Percentiles rank a stretch among this genome's conserved stretches.
These are phyloP conservation scores for Gymnoscopelus microlampas DNA, from an alignment of 2,797 vertebrate species.

Conservation along the genomic window DNA sequence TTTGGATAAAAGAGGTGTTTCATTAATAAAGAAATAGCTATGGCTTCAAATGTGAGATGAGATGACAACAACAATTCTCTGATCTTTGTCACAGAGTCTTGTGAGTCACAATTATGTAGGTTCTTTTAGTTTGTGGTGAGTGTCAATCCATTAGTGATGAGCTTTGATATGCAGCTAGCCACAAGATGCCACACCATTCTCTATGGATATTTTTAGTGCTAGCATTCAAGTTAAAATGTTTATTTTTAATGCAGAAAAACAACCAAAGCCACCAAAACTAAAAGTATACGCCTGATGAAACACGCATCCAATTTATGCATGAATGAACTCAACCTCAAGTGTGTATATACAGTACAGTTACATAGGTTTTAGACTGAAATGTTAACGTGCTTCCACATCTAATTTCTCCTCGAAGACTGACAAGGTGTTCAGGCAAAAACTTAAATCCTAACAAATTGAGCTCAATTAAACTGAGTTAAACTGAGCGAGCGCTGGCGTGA, in stretches of 20 bases:
- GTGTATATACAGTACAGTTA: not conserved
- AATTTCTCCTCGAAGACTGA: too few relatives aligned
- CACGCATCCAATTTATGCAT: not conserved
- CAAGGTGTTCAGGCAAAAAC: too few relatives aligned
- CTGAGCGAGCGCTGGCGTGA: not conserved
- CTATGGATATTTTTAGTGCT: constrained; percentile 56
- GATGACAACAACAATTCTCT: not conserved
- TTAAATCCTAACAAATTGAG: not conserved
- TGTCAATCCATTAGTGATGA: not conserved
- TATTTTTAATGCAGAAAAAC: not conserved
- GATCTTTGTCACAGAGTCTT: not conserved
- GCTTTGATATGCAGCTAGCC: constrained; percentile 77
- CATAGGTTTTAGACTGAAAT: too few relatives aligned
- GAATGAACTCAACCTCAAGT: not conserved
- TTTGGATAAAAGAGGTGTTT: not conserved
- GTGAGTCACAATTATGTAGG: not conserved
- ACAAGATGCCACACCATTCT: constrained; percentile 72
- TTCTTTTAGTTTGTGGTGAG: not conserved
- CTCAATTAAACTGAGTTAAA: not conserved
- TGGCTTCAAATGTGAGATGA: not conserved
- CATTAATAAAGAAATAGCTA: not conserved
- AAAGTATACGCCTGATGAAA: not conserved
- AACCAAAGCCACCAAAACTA: not conserved
- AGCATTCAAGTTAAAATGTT: constrained; percentile 22
- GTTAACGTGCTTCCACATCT: too few relatives aligned